A percentile compares a stretch with the other conserved stretches of the same genome.
These are phyloP conservation scores for Pteronotus mesoamericanus DNA, from an alignment of 2,797 vertebrate genomes.

Conservation along the genomic window DNA sequence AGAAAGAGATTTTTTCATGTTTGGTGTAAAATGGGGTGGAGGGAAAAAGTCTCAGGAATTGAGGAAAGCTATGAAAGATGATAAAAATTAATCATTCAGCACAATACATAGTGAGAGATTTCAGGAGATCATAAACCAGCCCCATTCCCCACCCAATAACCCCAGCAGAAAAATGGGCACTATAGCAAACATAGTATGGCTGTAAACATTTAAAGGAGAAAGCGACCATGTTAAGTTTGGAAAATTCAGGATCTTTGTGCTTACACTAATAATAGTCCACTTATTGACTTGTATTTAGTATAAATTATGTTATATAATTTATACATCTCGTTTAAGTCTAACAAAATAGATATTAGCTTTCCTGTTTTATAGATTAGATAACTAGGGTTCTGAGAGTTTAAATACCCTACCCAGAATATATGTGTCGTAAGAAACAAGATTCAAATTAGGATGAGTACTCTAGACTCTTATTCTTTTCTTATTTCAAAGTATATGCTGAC, in stretches of 20 bases:
- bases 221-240: not conserved
- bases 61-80: not conserved
- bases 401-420: not conserved
- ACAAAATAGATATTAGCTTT: not conserved
- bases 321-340: not conserved
- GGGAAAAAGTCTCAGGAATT: not conserved
- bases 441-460: not conserved
- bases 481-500: not conserved
- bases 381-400: not conserved
- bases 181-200: not conserved
- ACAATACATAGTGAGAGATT: not conserved
- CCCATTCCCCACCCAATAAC: not conserved
- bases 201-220: not conserved
- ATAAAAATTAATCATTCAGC: not conserved
- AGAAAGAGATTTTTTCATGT: not conserved
- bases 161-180: not conserved
- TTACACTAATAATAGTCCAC: not conserved
- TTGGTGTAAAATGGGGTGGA: not conserved
- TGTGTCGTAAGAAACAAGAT: not conserved
- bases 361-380: not conserved
- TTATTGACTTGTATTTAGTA: not conserved
- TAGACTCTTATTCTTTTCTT: not conserved
- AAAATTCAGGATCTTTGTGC: not conserved
- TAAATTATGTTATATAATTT: not conserved
- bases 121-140: not conserved